Conservation (phyloP, 1,140 invertebrate species). For the Cotesia typhae region DNA sequence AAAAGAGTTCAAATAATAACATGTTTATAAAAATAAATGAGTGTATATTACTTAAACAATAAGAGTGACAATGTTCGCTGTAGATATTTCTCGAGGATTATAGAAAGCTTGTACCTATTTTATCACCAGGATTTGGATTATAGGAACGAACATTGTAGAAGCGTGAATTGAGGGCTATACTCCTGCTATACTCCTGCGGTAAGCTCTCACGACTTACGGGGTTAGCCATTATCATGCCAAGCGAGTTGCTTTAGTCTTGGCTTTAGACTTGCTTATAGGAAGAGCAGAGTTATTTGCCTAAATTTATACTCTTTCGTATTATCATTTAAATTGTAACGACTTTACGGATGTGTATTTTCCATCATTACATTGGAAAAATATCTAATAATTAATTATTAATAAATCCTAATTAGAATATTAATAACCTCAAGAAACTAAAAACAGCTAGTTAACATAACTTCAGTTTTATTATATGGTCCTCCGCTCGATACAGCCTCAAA, state of each 20-base stretch:
- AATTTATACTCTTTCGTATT: constrained; percentile 22
- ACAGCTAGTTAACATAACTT: too few relatives aligned
- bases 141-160: constrained; percentile 26
- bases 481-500: too few relatives aligned
- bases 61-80: constrained; percentile 1
- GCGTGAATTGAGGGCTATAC: constrained; percentile 26
- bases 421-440: too few relatives aligned
- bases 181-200: constrained; percentile 12
- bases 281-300: constrained; percentile 5
- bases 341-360: constrained; percentile 19
- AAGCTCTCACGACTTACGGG: constrained; percentile 28
- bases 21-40: too few relatives aligned
- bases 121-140: constrained; percentile 29
- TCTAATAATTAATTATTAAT: too few relatives aligned
- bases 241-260: constrained; percentile 27
- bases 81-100: constrained; percentile 12
- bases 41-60: not conserved
- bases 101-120: constrained; percentile 21
- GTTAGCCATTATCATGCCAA: constrained; percentile 28
- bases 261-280: constrained; percentile 14
- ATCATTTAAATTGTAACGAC: constrained; percentile 26
- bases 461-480: too few relatives aligned
- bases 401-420: too few relatives aligned
- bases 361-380: not conserved
- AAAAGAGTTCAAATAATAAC: too few relatives aligned